Evolutionary conservation across 2,113 vertebrate genomes (phyloP).

Genomic region (Paedocypris sp.): DNA sequence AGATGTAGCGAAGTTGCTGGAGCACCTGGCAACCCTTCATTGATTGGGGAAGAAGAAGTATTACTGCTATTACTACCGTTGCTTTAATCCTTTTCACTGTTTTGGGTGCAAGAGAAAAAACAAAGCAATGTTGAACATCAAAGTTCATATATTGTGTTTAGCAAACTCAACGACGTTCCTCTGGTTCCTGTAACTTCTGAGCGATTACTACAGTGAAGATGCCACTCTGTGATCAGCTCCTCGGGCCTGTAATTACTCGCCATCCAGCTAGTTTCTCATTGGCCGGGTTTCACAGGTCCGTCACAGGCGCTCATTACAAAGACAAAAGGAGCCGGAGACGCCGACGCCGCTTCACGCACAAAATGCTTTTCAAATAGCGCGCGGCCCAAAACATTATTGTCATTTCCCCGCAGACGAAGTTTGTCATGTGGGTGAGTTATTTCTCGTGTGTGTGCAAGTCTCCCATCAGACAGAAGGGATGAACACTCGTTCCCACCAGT

Average conservation of each 20-base stretch:
- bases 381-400: conserved; percentile 2
- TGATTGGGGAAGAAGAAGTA: too few species aligned
- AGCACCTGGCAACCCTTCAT: too few species aligned
- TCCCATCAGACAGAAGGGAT: conserved; percentile 5
- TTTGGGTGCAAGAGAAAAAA: too few species aligned
- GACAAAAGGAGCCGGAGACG: neutral
- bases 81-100: too few species aligned
- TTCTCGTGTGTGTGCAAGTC: conserved; percentile 4
- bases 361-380: neutral
- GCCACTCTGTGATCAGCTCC: neutral
- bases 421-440: conserved; percentile 27
- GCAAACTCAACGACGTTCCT: neutral
- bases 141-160: too few species aligned
- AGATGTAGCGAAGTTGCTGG: too few species aligned
- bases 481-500: neutral
- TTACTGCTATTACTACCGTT: too few species aligned
- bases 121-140: too few species aligned
- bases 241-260: neutral
- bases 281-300: neutral
- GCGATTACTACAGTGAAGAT: too few species aligned
- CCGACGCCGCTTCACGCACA: too few species aligned
- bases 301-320: neutral
- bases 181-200: too few species aligned
- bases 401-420: neutral
- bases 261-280: neutral